phyloP scores from a whole-genome alignment of 1,140 invertebrate species.

The Cyclargus thomasi region DNA sequence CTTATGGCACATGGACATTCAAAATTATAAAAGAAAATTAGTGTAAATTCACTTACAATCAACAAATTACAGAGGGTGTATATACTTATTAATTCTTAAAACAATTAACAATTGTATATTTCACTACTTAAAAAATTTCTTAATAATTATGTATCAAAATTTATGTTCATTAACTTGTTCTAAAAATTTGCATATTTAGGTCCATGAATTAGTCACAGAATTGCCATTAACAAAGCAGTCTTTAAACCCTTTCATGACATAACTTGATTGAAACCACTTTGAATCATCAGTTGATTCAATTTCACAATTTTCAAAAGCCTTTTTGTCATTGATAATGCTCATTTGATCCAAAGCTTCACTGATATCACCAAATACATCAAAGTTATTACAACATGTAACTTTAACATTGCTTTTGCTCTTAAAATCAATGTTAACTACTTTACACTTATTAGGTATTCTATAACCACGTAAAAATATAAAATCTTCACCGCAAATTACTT shows the following conservation, averaged over 20 bases:
- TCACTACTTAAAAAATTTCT: neutral
- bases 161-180: too few species aligned
- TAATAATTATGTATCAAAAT: neutral
- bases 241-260: conserved; percentile 68
- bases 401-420: conserved; percentile 37
- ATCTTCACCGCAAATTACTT: conserved; percentile 44
- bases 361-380: conserved; percentile 53
- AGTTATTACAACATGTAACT: conserved; percentile 54
- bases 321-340: conserved; percentile 29
- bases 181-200: conserved; percentile 23
- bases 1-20: conserved; percentile 2
- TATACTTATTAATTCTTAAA: neutral
- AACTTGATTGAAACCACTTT: conserved; percentile 60
- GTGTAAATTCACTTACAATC: neutral
- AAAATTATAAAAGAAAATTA: neutral
- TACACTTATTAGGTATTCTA: conserved; percentile 50
- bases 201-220: conserved; percentile 57
- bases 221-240: conserved; percentile 59
- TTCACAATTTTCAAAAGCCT: conserved; percentile 39
- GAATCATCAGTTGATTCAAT: conserved; percentile 48
- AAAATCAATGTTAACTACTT: conserved; percentile 51
- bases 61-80: neutral
- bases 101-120: conserved; percentile 17
- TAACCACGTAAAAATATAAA: conserved; percentile 47
- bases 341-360: conserved; percentile 35